Base-by-base conservation (phyloP, 2,888 invertebrate species). In the Drosophila pseudotalamancana region DNA sequence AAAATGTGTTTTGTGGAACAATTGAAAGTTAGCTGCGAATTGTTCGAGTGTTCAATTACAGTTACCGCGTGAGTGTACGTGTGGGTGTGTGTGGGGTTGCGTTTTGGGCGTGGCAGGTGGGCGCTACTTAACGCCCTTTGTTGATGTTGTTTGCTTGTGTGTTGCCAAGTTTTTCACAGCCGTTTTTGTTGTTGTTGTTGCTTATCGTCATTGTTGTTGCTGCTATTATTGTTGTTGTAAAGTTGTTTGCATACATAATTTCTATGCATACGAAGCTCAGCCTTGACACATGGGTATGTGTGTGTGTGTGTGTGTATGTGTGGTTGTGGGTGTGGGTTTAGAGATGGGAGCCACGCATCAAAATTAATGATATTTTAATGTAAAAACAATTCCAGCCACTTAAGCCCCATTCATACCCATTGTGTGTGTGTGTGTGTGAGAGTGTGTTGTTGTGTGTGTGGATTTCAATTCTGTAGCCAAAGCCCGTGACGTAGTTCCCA, bases 361-460 rank as follows among this genome's bases (percentile, higher is more conserved):
- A 75, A 85, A 77, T 77, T 82, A 87, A 87, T 85, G 87, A 86
- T 82, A 85, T 87, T 87, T 85, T 85, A 87, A 85, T 85, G 85
- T 77, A 87, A 82, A 85, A 87, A 83, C 85, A 87, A 85, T 87
- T 79, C 67, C 70, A 83, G 72, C 67, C 84, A 87, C 84, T 87
- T 87, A 77, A 81, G 87, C 87, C 62, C 53, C 51, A 70, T 71
- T 79, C 77, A 75, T 59, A 69, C 48, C 59, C 63, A 70, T 50
- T 42, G 34, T 29, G 42, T 6, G 19, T 12, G 19, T 9, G 29
- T 11, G 27, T 11, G 37, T 42, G 43, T 32, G 37, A 46, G 39
- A 11, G 42, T 50, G 31, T 31, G 11, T 40, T 14, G 49, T 32
- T 23, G 39, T 53, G 37, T 50, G 32, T 25, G 54, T 29, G 35